Evolutionary conservation across 1,140 invertebrate genomes (phyloP).

Genomic region (Arctopsyche grandis): DNA sequence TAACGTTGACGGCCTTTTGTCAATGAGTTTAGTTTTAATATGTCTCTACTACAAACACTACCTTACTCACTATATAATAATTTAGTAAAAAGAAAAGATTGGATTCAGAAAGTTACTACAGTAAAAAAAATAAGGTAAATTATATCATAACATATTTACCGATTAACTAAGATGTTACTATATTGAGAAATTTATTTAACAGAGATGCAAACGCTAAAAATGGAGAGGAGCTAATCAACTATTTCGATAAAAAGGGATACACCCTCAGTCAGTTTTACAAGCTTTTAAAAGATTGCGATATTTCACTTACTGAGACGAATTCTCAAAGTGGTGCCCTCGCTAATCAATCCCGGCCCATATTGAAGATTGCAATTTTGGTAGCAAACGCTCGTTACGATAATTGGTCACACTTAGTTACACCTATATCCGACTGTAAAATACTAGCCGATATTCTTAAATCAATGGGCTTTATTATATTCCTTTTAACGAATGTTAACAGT

Average conservation of each 20-base stretch:
- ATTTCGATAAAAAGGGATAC: conserved; percentile 44
- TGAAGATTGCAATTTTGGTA: conserved; percentile 50
- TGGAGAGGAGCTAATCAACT: conserved; percentile 37
- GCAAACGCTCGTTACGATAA: conserved; percentile 57
- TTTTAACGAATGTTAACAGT: conserved; percentile 59
- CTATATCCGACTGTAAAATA: conserved; percentile 61
- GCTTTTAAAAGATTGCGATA: conserved; percentile 41
- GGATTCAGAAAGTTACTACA: conserved; percentile 30
- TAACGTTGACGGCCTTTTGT: too few species aligned
- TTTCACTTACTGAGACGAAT: conserved; percentile 3
- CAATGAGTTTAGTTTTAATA: neutral
- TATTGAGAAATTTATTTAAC: conserved; percentile 31
- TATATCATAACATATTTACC: conserved; percentile 4
- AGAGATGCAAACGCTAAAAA: conserved; percentile 1
- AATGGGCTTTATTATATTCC: conserved; percentile 60
- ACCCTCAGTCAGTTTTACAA: conserved; percentile 43
- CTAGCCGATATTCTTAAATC: conserved; percentile 58
- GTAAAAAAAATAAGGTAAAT: conserved; percentile 41
- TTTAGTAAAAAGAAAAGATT: conserved; percentile 46
- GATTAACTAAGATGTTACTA: neutral
- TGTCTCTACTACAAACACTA: conserved; percentile 47
- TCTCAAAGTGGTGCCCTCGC: neutral
- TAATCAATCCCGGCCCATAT: neutral
- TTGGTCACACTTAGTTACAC: conserved; percentile 61
- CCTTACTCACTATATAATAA: conserved; percentile 44